Evolutionary conservation across 2,888 invertebrate species (phyloP).

Genomic region (Diaperis boleti): DNA sequence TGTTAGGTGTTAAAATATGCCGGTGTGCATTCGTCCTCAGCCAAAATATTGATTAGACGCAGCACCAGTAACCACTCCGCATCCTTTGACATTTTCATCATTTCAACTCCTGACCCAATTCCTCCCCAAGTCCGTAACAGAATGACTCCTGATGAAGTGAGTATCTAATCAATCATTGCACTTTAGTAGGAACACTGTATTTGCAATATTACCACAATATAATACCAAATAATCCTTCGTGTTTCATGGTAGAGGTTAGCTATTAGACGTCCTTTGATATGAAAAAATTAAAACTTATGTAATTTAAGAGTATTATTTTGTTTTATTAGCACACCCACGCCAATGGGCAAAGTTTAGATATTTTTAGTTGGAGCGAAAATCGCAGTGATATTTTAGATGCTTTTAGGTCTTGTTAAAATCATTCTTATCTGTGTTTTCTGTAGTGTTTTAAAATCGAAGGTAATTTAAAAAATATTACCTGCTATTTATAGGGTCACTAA

Average conservation of each 20-base stretch:
- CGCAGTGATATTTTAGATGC: conserved; percentile 36
- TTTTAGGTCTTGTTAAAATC: conserved; percentile 27
- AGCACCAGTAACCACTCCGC: conserved; percentile 8
- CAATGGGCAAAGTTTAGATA: conserved; percentile 25
- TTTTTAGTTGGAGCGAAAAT: conserved; percentile 31
- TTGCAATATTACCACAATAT: too few relatives aligned
- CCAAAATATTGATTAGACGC: conserved; percentile 4
- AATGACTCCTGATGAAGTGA: conserved; percentile 2
- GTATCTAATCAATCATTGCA: neutral
- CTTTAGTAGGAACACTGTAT: too few relatives aligned
- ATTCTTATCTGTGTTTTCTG: conserved; percentile 16
- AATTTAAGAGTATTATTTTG: neutral
- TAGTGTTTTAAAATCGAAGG: conserved; percentile 23
- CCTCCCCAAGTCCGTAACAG: neutral
- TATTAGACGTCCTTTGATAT: neutral
- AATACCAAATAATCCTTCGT: neutral
- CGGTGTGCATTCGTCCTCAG: neutral
- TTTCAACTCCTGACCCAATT: conserved; percentile 2
- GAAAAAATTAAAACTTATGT: neutral
- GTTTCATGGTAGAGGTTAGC: neutral
- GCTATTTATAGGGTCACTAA: conserved; percentile 12
- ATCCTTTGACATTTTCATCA: conserved; percentile 21
- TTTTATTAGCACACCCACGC: conserved; percentile 30
- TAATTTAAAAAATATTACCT: conserved; percentile 19
- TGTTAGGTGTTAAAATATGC: neutral